Base-by-base conservation (phyloP, 1,140 invertebrate species). In the Coenobita brevimanus region DNA sequence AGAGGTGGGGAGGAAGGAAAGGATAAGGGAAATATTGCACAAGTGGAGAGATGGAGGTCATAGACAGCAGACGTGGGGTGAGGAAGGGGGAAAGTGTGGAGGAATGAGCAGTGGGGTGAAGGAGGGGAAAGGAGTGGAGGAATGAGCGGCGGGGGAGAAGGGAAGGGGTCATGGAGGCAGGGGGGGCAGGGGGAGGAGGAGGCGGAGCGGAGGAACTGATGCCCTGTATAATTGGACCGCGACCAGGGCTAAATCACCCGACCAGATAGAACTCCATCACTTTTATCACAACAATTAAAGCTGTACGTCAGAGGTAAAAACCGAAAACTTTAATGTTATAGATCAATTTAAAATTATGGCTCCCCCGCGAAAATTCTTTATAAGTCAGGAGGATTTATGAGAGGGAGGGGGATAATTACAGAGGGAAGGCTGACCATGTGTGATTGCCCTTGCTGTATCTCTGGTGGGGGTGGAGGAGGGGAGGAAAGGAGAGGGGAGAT, bases 241-340 rank as follows among this genome's bases (percentile, higher is more conserved):
- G 38, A 54, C 43, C 54, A 81, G 36, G 54, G 10, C 10, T 57
- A 10, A 57, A 57, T 57, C 10, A 57, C 10, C 54, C 54, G n/a
- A 57, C 54, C 10, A n/a, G n/a, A 13, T 79, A 62, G 76, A 79
- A 79, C 76, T 79, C 54, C 76, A 79, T 79, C 76, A 79, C 54
- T 27, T 79, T 79, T 79, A 79, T 79, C 76, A 79, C 76, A 79
- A 79, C 76, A 79, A 79, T 79, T 79, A 79, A 79, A 79, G 76
- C 30, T 8, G 76, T 60, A 79, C 24, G 46, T 79, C 76, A 79
- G 50, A 57, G 76, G 36, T 50, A 79, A 79, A 78, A 79, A 46
- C 54, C n/a, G n/a, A 79, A 79, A 79, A 79, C 57, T 30, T 54
- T 79, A 79, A 79, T 79, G 76, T 79, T 79, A 79, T 79, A 79